phyloP scores from a whole-genome alignment of 23 tunicate genomes.

The Phallusia fumigata region DNA sequence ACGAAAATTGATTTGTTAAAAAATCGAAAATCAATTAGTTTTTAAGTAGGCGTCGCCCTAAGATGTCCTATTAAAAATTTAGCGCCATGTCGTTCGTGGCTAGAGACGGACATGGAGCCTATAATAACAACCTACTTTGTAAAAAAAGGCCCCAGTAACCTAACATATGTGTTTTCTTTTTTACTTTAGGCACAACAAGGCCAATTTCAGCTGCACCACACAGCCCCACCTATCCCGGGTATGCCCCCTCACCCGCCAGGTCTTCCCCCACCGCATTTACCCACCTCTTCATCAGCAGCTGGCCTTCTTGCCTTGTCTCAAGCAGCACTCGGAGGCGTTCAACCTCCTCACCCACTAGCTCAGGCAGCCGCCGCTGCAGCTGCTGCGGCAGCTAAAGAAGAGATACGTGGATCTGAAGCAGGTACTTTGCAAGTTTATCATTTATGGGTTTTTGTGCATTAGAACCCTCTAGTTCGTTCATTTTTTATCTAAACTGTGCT shows the following conservation, averaged over 20 bases:
- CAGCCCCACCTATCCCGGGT: constrained; percentile 81
- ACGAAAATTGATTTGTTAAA: no score
- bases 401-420: constrained; percentile 39
- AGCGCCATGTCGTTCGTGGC: no score
- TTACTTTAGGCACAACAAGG: constrained; percentile 41
- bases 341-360: constrained; percentile 40
- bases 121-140: no score
- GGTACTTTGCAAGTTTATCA: neutral
- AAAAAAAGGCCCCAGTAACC: no score
- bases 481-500: no score
- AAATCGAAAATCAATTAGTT: no score
- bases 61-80: no score
- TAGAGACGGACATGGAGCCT: no score
- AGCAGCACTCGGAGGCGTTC: constrained; percentile 45
- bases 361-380: constrained; percentile 43
- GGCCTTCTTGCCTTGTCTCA: constrained; percentile 84
- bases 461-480: no score
- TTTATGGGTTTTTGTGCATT: no score
- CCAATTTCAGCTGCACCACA: constrained; percentile 72
- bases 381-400: constrained; percentile 66
- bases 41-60: no score
- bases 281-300: constrained; percentile 66
- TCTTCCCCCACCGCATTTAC: constrained; percentile 67
- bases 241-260: constrained; percentile 64
- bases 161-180: no score